Evolutionary conservation across 2,797 vertebrate genomes (phyloP), one percentile per base, ranked within the genome.

Genomic region (Dendrocincla tyrannina): DNA sequence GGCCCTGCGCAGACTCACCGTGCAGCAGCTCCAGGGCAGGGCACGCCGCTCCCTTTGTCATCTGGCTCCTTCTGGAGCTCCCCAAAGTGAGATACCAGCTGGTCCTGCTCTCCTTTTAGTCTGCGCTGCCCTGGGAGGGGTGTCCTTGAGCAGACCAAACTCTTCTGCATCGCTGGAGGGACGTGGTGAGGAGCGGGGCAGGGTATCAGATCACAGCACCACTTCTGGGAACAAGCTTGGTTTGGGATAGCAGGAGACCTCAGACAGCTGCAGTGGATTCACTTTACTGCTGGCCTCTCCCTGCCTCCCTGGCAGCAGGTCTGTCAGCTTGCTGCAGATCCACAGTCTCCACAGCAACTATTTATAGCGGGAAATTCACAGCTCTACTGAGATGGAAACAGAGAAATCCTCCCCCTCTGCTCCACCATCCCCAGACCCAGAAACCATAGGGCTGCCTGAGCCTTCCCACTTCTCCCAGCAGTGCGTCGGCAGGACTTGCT

Each of bases 301-400:
- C 70, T 84, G 69, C 81, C 72, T 93, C 89, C 92, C 93, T 95
- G 93, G 92, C 92, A 90, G 93, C 87, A 80, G 72, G 89, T 94
- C 96, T 80, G 58, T 47, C 70, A 89, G 78, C 89, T 76, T 35
- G 81, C 95, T 70, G 73, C 46, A 6, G 80, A 94, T 93, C 78
- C 60, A 24, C 32, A 46, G 66, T 91, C 92, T 93, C 94, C 93
- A 64, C 86, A 92, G 84, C 87, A 93, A 78, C 95, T 97, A 97
- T 97, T 97, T 96, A 97, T 96, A 97, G 97, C 49, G 85, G 92
- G 56, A 92, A 93, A 88, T 84, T 88, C 88, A 88, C 87, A 84
- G 67, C 94, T 95, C 83, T 75, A 7, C 88, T 2, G 46, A 75
- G 91, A 91, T 94, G 85, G 92, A 96, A 96, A 89, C 17, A 12